phyloP scores from a whole-genome alignment of 2,113 vertebrate genomes.

The Xiphias gladius region DNA sequence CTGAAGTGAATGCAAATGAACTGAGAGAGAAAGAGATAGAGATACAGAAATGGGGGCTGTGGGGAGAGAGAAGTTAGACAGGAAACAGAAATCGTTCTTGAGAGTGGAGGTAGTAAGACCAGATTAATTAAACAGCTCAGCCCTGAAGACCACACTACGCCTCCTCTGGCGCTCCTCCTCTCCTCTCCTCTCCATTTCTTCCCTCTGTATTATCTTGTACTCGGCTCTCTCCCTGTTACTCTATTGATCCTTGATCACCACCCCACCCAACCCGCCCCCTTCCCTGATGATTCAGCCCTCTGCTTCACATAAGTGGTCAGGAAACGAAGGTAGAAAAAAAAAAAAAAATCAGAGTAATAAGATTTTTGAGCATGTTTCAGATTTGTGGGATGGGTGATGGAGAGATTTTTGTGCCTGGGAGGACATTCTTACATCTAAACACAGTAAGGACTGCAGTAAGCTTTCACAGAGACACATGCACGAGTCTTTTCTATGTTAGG shows the following conservation, averaged over 20 bases:
- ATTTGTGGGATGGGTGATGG: not conserved
- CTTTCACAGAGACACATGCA: conserved; percentile 6
- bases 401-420: conserved; percentile 6
- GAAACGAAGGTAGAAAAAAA: not conserved
- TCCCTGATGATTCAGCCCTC: not conserved
- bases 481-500: not conserved
- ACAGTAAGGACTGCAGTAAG: not conserved
- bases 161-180: conserved; percentile 19
- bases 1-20: conserved; percentile 25
- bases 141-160: conserved; percentile 15
- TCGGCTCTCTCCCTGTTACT: not conserved
- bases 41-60: not conserved
- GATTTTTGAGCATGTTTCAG: conserved; percentile 12
- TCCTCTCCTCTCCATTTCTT: conserved; percentile 1
- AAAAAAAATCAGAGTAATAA: not conserved
- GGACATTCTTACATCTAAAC: conserved; percentile 7
- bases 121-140: conserved; percentile 64
- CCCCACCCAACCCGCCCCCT: too few species aligned
- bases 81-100: conserved; percentile 7
- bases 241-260: conserved; percentile 18
- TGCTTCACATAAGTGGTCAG: not conserved
- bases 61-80: conserved; percentile 21
- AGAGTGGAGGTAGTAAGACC: conserved; percentile 21
- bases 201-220: conserved; percentile 16
- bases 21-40: not conserved